Base-by-base conservation (phyloP, 2,797 vertebrate species). In the Lerista edwardsae region DNA sequence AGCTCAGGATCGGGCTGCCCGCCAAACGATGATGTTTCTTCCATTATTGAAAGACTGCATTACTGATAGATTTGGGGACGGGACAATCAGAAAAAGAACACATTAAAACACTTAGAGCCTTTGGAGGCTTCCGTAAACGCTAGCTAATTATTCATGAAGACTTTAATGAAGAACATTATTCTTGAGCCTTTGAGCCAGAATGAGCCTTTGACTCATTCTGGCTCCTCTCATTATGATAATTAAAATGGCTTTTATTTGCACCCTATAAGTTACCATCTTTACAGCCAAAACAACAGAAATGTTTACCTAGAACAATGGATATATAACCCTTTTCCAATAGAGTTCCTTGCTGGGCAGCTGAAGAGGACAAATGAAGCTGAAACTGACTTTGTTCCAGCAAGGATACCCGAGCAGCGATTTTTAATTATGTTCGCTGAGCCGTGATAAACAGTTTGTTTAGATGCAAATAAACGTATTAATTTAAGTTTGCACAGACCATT, bases 201-300 rank as follows among this genome's bases (percentile, higher is more conserved):
- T 89, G 74, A 44, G 65, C 73, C 78, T 84, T 80, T 80, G 86
- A 76, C 77, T 87, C 72, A 44, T 47, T 78, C 61, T 34, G 74
- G 72, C 79, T 77, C 87, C 71, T 61, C 64, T 91, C 85, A 39
- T 89, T 90, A 78, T 84, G 91, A 75, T 91, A 90, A 92, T 92
- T 88, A 83, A 89, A 91, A 87, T 79, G 5, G 41, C 51, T 87
- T 89, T 89, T 91, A 82, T 90, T 93, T 86, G 79, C 83, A 41
- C 79, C 0, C 68, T 84, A 29, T 64, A 57, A 79, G 86, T 55
- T 89, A 81, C 81, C 82, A 84, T 68, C 77, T 92, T 87, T 59
- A 81, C 79, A 80, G 88, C 87, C 90, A 90, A 89, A 89, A 88
- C 86, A 77, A 2, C 23, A 64, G 81, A 79, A 83, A 77, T 57